Base-by-base conservation (phyloP, 2,888 invertebrate genomes). In the Dryobota labecula region DNA sequence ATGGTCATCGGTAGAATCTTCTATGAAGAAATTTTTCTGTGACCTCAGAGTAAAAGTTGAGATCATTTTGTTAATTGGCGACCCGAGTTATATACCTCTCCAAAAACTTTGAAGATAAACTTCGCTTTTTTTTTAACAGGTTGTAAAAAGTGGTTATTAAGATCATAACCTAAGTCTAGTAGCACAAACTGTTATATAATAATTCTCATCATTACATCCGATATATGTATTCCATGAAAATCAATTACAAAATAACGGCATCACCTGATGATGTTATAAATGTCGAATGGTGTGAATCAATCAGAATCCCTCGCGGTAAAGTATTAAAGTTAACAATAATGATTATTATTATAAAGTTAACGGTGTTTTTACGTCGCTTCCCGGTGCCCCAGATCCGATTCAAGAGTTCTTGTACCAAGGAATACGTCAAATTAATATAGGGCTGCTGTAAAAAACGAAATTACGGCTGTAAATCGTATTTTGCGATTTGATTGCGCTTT, bases 291-390 rank as follows among this genome's bases (percentile, higher is more conserved):
- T 54, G 57, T 20, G 61, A 78, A 74, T 84, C 73, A 74, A 83
- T 79, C 66, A 67, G 54, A 33, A 58, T 45, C 58, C 64, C 73
- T 62, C 27, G 36, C n/a, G 15, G 69, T 49, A 54, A 54, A 27
- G 41, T 51, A 64, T 64, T 57, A 78, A 73, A 72, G 47, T 81
- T 76, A 60, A 78, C 73, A 80, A 80, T 78, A 69, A 78, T 57
- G 68, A 78, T 41, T 76, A 71, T 73, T 69, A 67, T 74, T 69
- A 67, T 57, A 71, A 61, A 67, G 47, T 83, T 84, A 78, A 77
- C 45, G 63, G 58, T 63, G 61, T 75, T 84, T 82, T 85, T 82
- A 86, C 56, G 61, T 67, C 79, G 24, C 51, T 86, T 86, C 78
- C 78, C 63, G 70, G 24, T 73, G 83, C 58, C 78, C 86, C 67